Percentiles rank a stretch among this genome's conserved stretches.
phyloP scores from a whole-genome alignment of 2,888 invertebrate species.

The Limnephilus auricula region DNA sequence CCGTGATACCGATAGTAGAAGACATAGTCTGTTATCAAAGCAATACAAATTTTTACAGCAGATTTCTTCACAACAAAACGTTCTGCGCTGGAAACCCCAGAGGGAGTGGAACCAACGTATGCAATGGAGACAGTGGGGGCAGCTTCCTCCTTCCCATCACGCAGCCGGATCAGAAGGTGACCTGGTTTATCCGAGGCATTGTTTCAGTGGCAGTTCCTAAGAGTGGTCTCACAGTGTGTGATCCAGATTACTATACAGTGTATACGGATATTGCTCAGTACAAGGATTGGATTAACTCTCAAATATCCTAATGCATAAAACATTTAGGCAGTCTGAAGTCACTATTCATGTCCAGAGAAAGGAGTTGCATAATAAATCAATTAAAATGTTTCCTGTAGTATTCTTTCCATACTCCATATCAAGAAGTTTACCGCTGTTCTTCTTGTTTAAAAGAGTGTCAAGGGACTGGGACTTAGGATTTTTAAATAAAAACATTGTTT shows the following conservation, averaged over 20 bases:
- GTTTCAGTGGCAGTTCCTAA: constrained; percentile 57
- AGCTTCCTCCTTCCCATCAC: constrained; percentile 53
- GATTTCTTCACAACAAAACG: constrained; percentile 51
- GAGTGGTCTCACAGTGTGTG: constrained; percentile 41
- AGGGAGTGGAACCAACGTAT: constrained; percentile 55
- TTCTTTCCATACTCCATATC: too few species aligned
- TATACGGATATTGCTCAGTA: constrained; percentile 62
- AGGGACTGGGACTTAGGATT: too few species aligned
- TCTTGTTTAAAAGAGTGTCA: too few species aligned
- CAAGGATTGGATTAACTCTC: constrained; percentile 47
- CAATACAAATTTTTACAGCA: constrained; percentile 56
- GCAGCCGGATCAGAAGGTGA: constrained; percentile 49
- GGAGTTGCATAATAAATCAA: background rate
- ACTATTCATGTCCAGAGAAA: background rate
- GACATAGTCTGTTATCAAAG: constrained; percentile 56
- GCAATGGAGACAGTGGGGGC: constrained; percentile 63
- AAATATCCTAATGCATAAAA: background rate
- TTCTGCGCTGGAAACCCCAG: constrained; percentile 60
- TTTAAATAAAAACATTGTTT: constrained; percentile 17
- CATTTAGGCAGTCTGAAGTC: background rate
- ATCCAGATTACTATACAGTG: constrained; percentile 56
- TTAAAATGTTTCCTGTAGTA: too few species aligned
- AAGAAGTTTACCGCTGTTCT: too few species aligned
- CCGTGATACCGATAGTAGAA: constrained; percentile 53
- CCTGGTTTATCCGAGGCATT: constrained; percentile 60